Evolutionary conservation across 1,140 invertebrate species (phyloP), one percentile per base, ranked within the genome.

Genomic region (Lithobius niger): DNA sequence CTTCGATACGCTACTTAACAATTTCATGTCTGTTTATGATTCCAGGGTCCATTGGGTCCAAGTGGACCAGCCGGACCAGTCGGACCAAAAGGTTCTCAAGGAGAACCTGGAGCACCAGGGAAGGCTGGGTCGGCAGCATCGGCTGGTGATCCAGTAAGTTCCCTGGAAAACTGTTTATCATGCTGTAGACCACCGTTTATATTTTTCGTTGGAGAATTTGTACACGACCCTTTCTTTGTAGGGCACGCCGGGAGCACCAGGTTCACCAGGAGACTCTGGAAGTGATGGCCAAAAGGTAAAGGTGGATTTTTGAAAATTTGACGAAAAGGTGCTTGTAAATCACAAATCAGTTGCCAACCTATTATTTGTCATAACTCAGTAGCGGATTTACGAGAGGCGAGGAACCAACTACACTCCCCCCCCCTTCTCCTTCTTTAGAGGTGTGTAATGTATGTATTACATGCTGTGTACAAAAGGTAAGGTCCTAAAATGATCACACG

Each of bases 211-310:
- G n/a, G n/a, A n/a, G n/a, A n/a, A n/a, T n/a, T n/a, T n/a, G n/a
- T n/a, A n/a, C n/a, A n/a, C n/a, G n/a, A 36, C 18, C 22, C 25
- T 53, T 19, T 43, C 18, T 51, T 22, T 40, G 6, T 13, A 55
- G 54, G 54, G 70, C 3, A 51, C 52, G 27, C 63, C 55, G 28
- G 70, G 72, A 1, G 50, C 42, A 3, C 57, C 57, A 3, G 71
- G 71, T 1, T 63, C 63, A 15, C 57, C 59, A 52, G 69, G 68
- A 44, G 63, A 16, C 45, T 56, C 50, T 15, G 56, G 59, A 19
- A 60, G 59, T 52, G 58, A 57, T n/a, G 48, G 56, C 1, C 3
- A 6, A 26, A 54, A 54, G 44, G 53, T 47, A 24, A 53, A n/a
- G 13, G n/a, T n/a, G n/a, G n/a, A n/a, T n/a, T n/a, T n/a, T n/a